A percentile compares a stretch with the other conserved stretches of the same genome.
These are phyloP conservation scores for Litoditis marina DNA, from an alignment of 2,888 invertebrate species.

Conservation along the genomic window DNA sequence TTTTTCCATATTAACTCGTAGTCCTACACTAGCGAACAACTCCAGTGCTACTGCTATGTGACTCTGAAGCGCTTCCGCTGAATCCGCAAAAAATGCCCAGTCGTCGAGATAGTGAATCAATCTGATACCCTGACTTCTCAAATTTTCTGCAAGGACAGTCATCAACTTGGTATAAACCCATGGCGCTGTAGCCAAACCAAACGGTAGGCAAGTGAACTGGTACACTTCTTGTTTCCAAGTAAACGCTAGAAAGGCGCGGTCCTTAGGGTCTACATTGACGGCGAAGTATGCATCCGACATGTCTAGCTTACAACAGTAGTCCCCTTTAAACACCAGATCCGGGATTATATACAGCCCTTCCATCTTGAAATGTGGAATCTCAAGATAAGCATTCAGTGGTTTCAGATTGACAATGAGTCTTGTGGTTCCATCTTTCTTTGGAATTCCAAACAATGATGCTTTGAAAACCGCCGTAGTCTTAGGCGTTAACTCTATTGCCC, in stretches of 20 bases:
- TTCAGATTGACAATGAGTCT: slow-evolving; percentile 11
- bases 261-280: slow-evolving; percentile 1
- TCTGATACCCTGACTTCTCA: neutral
- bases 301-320: slow-evolving; percentile 2
- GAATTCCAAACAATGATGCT: neutral
- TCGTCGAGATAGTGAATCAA: slow-evolving; percentile 3
- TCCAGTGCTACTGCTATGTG: neutral
- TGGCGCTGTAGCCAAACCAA: slow-evolving; percentile 18
- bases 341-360: slow-evolving; percentile 2
- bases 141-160: neutral
- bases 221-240: neutral
- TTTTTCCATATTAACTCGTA: slow-evolving; percentile 1
- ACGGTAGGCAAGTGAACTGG: slow-evolving; percentile 10
- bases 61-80: neutral
- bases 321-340: slow-evolving; percentile 5
- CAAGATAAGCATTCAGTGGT: slow-evolving; percentile 1
- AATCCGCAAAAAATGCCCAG: neutral
- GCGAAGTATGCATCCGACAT: slow-evolving; percentile 16
- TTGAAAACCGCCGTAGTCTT: neutral
- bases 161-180: neutral
- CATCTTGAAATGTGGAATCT: slow-evolving; percentile 12
- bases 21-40: neutral
- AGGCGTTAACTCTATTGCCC: no score
- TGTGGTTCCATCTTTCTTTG: slow-evolving; percentile 1
- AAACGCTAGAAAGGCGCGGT: slow-evolving; percentile 16